These are phyloP conservation scores for Gymnothorax javanicus DNA, from an alignment of 2,797 vertebrate species.

Conservation along the genomic window DNA sequence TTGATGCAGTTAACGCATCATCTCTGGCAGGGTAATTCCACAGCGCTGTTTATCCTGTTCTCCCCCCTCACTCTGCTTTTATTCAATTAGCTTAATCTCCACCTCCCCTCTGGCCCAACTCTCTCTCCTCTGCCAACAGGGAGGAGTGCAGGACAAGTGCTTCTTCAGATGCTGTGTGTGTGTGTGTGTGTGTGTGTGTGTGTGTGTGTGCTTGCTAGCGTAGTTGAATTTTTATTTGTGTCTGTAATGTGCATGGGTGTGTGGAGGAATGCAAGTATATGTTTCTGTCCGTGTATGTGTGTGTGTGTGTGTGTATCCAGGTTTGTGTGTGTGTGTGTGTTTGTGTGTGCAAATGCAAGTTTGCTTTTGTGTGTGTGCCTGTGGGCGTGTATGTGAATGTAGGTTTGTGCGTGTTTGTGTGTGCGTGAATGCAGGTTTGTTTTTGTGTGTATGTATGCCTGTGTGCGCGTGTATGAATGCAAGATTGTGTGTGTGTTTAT, in stretches of 20 bases:
- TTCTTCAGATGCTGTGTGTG: neutral
- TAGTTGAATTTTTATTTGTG: conserved; percentile 1
- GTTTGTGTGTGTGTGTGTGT: neutral
- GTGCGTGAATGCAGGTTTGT: neutral
- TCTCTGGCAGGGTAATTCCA: conserved; percentile 6
- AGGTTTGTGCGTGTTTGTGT: conserved; percentile 1
- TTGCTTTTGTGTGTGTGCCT: conserved; percentile 7
- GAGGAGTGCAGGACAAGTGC: neutral
- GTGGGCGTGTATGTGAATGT: conserved; percentile 14
- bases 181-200: neutral
- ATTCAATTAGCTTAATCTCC: conserved; percentile 19
- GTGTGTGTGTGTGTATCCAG: conserved; percentile 18
- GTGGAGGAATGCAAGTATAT: conserved; percentile 26
- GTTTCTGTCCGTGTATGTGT: neutral
- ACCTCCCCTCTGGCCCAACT: neutral
- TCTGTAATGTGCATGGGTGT: neutral
- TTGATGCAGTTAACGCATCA: neutral
- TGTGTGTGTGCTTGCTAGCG: conserved; percentile 2
- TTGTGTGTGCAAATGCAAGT: no score
- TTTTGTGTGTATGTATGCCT: neutral
- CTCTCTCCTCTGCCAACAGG: neutral
- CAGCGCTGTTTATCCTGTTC: neutral
- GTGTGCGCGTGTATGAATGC: conserved; percentile 12
- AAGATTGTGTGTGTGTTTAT: conserved; percentile 24
- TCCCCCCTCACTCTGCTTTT: conserved; percentile 8